Evolutionary conservation across 2,113 vertebrate genomes (phyloP).

Genomic region (Diglossa brunneiventris): DNA sequence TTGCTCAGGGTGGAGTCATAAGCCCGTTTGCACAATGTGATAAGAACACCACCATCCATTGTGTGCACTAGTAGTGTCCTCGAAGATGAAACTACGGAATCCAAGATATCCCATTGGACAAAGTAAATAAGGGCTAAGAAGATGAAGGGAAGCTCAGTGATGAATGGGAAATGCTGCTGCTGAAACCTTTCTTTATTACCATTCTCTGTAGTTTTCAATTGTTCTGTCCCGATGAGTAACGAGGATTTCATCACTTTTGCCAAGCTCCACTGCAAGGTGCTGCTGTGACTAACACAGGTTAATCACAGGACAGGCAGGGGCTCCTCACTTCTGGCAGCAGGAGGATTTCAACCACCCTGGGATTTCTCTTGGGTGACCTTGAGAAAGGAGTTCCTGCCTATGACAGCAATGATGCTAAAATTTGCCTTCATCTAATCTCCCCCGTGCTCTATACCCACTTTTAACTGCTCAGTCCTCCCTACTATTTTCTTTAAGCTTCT

Average conservation of each 20-base stretch:
- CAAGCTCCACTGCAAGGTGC: neutral
- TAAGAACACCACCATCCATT: neutral
- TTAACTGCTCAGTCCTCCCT: neutral
- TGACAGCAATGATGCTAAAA: neutral
- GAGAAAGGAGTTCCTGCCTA: neutral
- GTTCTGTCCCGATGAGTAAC: neutral
- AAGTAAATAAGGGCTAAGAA: neutral
- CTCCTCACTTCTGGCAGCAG: accelerated
- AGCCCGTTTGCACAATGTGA: accelerated
- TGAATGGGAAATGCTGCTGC: neutral
- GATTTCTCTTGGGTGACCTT: neutral
- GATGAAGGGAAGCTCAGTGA: neutral
- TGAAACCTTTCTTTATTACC: neutral
- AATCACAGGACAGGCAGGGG: neutral
- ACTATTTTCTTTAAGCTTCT: neutral
- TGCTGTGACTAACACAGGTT: neutral
- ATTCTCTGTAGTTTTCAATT: neutral
- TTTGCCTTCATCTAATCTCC: neutral
- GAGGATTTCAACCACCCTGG: neutral
- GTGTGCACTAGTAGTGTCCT: neutral
- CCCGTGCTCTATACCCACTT: accelerated
- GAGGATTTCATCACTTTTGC: neutral
- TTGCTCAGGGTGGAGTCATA: neutral
- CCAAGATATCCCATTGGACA: neutral
- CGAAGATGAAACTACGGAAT: neutral